A percentile compares a stretch with the other conserved stretches of the same genome.
Evolutionary conservation across 2,113 vertebrate species (phyloP).

Genomic region (Apaloderma vittatum): DNA sequence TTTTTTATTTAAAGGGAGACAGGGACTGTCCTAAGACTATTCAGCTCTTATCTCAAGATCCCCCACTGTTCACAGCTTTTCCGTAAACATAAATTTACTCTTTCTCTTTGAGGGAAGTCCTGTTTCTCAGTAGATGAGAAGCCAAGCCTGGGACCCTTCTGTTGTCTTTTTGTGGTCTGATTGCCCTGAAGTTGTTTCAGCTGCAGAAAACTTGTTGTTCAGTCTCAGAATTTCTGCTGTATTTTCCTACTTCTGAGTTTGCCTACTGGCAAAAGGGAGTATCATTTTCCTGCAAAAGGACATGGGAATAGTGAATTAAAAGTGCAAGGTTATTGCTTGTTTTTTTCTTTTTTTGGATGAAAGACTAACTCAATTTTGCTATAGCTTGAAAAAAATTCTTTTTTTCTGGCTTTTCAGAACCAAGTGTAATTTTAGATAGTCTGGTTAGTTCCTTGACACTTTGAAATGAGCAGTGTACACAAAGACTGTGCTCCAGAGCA

Average conservation of each 20-base stretch:
- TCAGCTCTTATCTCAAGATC: neutral
- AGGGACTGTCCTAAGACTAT: neutral
- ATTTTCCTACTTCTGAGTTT: neutral
- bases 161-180: neutral
- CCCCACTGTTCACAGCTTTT: neutral
- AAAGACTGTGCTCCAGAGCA: neutral
- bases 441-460: neutral
- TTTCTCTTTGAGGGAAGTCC: neutral
- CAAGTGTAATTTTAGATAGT: neutral
- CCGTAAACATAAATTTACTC: neutral
- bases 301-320: neutral
- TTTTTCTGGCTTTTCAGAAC: neutral
- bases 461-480: neutral
- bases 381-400: neutral
- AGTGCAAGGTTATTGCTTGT: neutral
- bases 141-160: neutral
- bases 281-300: neutral
- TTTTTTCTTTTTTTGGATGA: neutral
- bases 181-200: slow-evolving; percentile 10
- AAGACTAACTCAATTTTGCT: neutral
- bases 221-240: neutral
- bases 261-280: neutral
- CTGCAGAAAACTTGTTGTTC: neutral
- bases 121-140: neutral
- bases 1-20: neutral